Base-by-base conservation (phyloP, 2,888 invertebrate genomes). In the Aphodius granarius region DNA sequence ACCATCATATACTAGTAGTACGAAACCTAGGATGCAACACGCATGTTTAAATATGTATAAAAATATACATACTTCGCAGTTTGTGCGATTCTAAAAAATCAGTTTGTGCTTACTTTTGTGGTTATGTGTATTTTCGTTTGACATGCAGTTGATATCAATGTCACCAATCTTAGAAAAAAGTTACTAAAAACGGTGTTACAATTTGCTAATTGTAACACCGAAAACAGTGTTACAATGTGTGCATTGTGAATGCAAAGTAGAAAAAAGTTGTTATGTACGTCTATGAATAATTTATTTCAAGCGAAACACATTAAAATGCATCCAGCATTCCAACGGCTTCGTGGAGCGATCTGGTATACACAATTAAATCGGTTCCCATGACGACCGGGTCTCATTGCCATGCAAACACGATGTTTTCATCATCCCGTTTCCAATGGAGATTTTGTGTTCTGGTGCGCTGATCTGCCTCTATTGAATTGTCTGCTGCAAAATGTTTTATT, bases 291-390 rank as follows among this genome's bases (percentile, higher is more conserved):
- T 43, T 43, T 43, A 43, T 43, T 43, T 43, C 43, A 43, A 43
- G 9, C 13, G 43, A 43, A 43, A n/a, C 13, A 66, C 19, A 21
- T 66, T 19, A 68, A 68, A 21, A 21, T 68, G 20, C 15, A 68
- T 19, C 6, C 68, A 20, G 68, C 68, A 19, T 9, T 68, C 22
- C 21, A 22, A n/a, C 21, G 15, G 68, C 68, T 68, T 68, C 22
- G 68, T 19, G 19, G 22, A 22, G 65, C 13, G 20, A 22, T 20
- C 68, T 18, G 20, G 68, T n/a, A 13, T 43, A 43, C 22, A 68
- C 20, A 68, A 68, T 68, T 68, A 68, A 22, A 68, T 21, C 19
- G 20, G 68, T 68, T 68, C 6, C 20, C 68, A 68, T 68, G 20
- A 22, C 21, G n/a, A 68, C 22, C 68, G 9, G 21, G 4, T 19